phyloP scores from a whole-genome alignment of 2,113 vertebrate genomes.

The Scatophagus argus region DNA sequence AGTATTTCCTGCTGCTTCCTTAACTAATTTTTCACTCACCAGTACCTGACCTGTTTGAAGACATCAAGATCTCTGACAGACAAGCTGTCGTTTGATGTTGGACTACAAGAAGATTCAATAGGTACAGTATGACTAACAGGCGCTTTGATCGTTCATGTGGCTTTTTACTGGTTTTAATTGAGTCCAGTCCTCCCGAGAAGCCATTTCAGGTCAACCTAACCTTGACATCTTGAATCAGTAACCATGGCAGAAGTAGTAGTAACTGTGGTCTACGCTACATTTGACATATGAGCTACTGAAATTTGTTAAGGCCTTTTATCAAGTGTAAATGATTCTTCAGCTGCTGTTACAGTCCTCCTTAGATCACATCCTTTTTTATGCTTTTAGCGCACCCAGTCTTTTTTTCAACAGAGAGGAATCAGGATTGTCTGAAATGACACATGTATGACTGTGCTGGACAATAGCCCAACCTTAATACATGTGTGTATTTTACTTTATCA shows the following conservation, averaged over 20 bases:
- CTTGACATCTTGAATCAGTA: constrained; percentile 33
- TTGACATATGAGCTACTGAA: constrained; percentile 30
- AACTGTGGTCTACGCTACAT: neutral
- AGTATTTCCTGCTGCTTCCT: too few species aligned
- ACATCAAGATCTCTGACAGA: constrained; percentile 96
- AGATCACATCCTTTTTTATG: constrained; percentile 44
- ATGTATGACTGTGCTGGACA: neutral
- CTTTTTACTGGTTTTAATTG: constrained; percentile 9
- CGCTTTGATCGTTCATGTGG: neutral
- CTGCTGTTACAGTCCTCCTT: constrained; percentile 5
- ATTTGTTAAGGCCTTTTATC: constrained; percentile 29
- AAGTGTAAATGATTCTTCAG: constrained; percentile 29
- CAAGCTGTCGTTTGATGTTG: constrained; percentile 98
- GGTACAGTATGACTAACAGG: constrained; percentile 80
- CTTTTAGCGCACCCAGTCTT: constrained; percentile 15
- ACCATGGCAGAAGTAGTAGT: neutral
- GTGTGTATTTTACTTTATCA: neutral
- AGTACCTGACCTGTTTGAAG: constrained; percentile 97
- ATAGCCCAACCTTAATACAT: neutral
- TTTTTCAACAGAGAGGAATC: neutral
- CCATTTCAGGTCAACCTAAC: constrained; percentile 23
- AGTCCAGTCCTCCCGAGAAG: neutral
- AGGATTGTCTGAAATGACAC: neutral
- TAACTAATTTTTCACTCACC: constrained; percentile 56
- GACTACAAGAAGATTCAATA: constrained; percentile 92